These are phyloP conservation scores for Teleopsis dalmanni DNA, from an alignment of 1,140 invertebrate species.

Conservation along the genomic window DNA sequence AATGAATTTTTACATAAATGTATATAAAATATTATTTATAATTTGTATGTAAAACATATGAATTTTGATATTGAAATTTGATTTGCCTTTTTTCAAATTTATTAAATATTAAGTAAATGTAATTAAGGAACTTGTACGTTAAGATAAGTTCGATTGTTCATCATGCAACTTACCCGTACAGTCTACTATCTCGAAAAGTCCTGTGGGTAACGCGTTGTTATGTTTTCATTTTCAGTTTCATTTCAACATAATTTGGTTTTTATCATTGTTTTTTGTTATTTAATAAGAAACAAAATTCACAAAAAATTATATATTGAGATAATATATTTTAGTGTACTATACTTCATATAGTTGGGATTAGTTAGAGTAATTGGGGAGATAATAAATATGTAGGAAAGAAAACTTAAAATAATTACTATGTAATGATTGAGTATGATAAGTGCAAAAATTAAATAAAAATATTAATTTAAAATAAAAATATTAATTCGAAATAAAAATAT, in stretches of 20 bases:
- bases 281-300: neutral
- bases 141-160: conserved; percentile 21
- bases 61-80: conserved; percentile 1
- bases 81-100: conserved; percentile 9
- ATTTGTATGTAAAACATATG: neutral
- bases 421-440: too few relatives aligned
- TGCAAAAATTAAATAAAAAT: neutral
- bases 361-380: too few relatives aligned
- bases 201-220: conserved; percentile 40
- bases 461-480: neutral
- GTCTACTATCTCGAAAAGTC: conserved; percentile 65
- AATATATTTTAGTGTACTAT: too few relatives aligned
- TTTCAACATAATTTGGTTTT: conserved; percentile 4
- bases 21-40: neutral
- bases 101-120: too few relatives aligned
- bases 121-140: too few relatives aligned
- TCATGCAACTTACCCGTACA: conserved; percentile 63
- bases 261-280: neutral
- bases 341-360: too few relatives aligned
- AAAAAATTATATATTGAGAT: neutral
- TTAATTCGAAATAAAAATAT: neutral
- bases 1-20: neutral
- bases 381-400: too few relatives aligned
- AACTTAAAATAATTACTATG: too few relatives aligned
- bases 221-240: conserved; percentile 1